A percentile compares a stretch with the other conserved stretches of the same genome.
Evolutionary conservation across 1,140 invertebrate genomes (phyloP).

Genomic region (Nasonia vitripennis): DNA sequence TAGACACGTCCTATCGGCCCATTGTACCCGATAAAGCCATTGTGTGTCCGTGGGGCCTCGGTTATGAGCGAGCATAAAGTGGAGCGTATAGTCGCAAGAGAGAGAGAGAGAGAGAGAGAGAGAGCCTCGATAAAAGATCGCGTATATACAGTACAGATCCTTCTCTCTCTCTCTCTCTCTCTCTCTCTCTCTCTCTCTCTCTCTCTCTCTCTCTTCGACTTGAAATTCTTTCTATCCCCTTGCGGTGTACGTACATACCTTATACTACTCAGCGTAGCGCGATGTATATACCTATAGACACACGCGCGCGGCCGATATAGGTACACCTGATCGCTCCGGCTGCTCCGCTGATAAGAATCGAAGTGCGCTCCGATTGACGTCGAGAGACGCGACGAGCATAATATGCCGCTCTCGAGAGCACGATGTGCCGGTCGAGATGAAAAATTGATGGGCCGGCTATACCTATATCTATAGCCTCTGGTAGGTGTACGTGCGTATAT

Average conservation of each 20-base stretch:
- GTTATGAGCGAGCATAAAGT: conserved; percentile 42
- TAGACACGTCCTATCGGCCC: neutral
- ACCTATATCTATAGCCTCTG: too few species aligned
- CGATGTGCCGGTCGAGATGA: neutral
- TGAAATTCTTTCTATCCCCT: neutral
- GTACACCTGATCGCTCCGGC: neutral
- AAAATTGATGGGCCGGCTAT: conserved; percentile 17
- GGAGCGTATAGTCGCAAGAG: neutral
- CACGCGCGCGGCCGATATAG: neutral
- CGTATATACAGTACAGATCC: neutral
- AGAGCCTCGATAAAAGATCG: conserved; percentile 22
- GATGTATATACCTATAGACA: conserved; percentile 8
- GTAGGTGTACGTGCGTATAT: neutral
- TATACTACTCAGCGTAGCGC: too few species aligned
- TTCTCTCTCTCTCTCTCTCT: neutral
- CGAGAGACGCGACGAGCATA: neutral
- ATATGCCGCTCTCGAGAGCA: neutral
- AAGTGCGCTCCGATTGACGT: conserved; percentile 4
- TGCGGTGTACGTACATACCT: neutral
- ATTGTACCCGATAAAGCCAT: conserved; percentile 44
- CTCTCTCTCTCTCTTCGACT: conserved; percentile 15
- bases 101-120: neutral
- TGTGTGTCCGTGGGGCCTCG: conserved; percentile 10
- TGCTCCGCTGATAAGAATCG: conserved; percentile 24
- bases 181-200: conserved; percentile 1